Evolutionary conservation across 2,113 vertebrate genomes (phyloP), one percentile per base, ranked within the genome.

Genomic region (Ceuthmochares aereus): DNA sequence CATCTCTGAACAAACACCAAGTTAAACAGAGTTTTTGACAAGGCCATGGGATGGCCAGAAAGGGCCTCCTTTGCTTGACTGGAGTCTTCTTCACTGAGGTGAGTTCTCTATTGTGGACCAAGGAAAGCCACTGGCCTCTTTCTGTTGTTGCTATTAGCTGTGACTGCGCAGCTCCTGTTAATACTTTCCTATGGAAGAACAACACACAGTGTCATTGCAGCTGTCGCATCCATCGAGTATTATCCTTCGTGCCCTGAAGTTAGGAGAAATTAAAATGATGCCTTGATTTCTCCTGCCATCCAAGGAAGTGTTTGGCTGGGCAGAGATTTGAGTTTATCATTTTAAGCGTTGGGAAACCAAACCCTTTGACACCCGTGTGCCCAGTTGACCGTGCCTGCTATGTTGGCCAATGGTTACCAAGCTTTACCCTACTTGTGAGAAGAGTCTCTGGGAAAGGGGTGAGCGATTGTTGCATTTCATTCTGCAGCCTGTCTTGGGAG

Each of bases 201-300:
- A 59, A 6, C 64, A 78, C 55, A 21, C 9, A 13, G 19, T 8
- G 15, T 8, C 12, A 15, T 18, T 80, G 27, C 34, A 60, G 20
- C 43, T 69, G 18, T 29, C 45, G 43, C 42, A 40, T 16, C 34
- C 1, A 0, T 45, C n/a, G 60, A 47, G 19, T 9, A 4, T 36
- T 32, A 1, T 40, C 36, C 60, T 59, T 40, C 13, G 1, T 75
- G 25, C 27, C 62, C 75, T 79, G 2, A 56, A 64, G n/a, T 12
- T 5, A 45, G 37, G 12, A 84, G 45, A 58, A 78, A 45, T 80
- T 14, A 27, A 89, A 72, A 30, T 2, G 1, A 4, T 30, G 23
- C 9, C 7, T 77, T 58, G 14, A 15, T 81, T 59, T 78, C n/a
- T 51, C 9, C 9, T 74, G 85, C 8, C 10, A 26, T 40, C 37